Evolutionary conservation across 2,797 vertebrate genomes (phyloP).

Genomic region (Loris lydekkerianus): DNA sequence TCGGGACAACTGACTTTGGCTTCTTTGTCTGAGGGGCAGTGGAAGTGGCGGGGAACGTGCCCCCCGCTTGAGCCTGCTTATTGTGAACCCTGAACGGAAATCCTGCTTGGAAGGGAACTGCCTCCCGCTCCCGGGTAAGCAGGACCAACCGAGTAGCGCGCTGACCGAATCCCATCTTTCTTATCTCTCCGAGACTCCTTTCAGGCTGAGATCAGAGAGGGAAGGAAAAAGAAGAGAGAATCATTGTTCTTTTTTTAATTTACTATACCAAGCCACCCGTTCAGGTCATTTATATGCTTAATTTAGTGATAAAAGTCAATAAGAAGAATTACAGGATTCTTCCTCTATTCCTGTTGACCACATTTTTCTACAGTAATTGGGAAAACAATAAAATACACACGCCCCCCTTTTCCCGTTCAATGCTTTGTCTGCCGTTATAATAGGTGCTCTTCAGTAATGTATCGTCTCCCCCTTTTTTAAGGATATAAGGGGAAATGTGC

Average conservation of each 20-base stretch:
- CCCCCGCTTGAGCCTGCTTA: not conserved
- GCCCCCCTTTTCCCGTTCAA: not conserved
- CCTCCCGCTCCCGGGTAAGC: conserved; percentile 88
- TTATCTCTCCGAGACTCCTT: conserved; percentile 92
- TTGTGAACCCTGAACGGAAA: conserved; percentile 16
- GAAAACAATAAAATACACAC: conserved; percentile 51
- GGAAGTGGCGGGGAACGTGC: not conserved
- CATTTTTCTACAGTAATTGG: conserved; percentile 86
- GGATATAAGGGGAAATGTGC: not conserved
- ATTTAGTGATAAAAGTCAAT: conserved; percentile 93
- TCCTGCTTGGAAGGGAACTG: not conserved
- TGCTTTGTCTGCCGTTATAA: conserved; percentile 83
- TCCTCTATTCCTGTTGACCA: conserved; percentile 78
- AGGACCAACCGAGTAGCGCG: conserved; percentile 85
- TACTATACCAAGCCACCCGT: conserved; percentile 91
- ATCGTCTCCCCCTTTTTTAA: conserved; percentile 10
- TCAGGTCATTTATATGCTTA: conserved; percentile 94
- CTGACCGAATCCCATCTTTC: conserved; percentile 89
- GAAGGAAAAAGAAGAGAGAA: conserved; percentile 90
- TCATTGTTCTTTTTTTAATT: conserved; percentile 92
- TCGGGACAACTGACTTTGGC: not conserved
- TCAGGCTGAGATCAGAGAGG: conserved; percentile 91
- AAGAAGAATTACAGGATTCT: conserved; percentile 82
- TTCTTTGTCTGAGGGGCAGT: conserved; percentile 41
- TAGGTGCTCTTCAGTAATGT: conserved; percentile 55